Evolutionary conservation across 2,888 invertebrate species (phyloP), one percentile per base, ranked within the genome.

Genomic region (Patella pellucida): DNA sequence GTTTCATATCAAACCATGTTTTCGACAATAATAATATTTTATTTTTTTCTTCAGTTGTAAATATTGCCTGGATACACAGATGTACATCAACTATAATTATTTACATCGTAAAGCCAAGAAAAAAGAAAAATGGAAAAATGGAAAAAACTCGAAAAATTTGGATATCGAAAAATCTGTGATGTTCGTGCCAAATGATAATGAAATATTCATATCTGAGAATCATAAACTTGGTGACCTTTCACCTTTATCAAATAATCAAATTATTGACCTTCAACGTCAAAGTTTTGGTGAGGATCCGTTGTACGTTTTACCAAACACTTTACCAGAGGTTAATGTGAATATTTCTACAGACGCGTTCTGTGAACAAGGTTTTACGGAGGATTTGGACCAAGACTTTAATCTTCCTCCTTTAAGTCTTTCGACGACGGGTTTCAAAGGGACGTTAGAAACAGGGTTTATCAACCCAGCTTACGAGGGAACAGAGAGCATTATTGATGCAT

Each of bases 381-480:
- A 50, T 5, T 50, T 50, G n/a, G 51, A 41, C 19, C 69, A 69
- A 11, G 41, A 51, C 1, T 51, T 41, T 50, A 41, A 27, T 51
- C 41, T 51, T 69, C 41, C 69, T n/a, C 41, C 51, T 16, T 69
- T 50, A 41, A 69, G 69, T 41, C n/a, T 50, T 11, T n/a, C 41
- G n/a, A 50, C 51, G n/a, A 50, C 41, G 19, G 69, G 41, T n/a
- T n/a, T 41, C n/a, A 69, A 41, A 50, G 69, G 41, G n/a, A 51
- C 41, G 14, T 9, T 50, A 16, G 74, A 74, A 23, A 68, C 68
- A 41, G 74, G 74, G 9, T 74, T 69, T 56, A 69, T 74, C 5
- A 74, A 74, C 23, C 69, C 74, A 31, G 74, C 74, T 31, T 74
- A 74, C 15, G 74, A 74, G n/a, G 69, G 69, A 16, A 74, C 23